These are phyloP conservation scores for Drosophila conformis DNA, from an alignment of 2,888 invertebrate genomes.

Conservation along the genomic window DNA sequence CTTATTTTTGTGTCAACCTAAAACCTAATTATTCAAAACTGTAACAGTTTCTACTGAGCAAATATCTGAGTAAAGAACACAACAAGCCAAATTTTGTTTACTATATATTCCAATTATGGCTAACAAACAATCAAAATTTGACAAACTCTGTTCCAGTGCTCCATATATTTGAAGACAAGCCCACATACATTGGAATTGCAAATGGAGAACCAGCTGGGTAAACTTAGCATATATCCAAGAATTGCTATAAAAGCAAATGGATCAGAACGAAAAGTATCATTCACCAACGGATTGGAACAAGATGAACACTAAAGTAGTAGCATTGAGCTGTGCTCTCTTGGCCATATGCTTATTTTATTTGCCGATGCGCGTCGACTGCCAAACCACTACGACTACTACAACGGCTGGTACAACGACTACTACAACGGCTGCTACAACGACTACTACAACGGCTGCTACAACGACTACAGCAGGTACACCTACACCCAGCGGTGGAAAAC, in stretches of 20 bases:
- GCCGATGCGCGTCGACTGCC: slow-evolving; percentile 15
- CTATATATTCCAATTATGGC: neutral
- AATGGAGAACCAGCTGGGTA: slow-evolving; percentile 4
- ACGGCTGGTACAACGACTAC: neutral
- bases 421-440: neutral
- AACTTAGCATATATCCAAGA: neutral
- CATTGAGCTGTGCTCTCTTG: slow-evolving; percentile 31
- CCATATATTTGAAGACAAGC: neutral
- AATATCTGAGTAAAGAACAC: neutral
- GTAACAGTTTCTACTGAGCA: neutral
- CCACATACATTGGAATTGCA: neutral
- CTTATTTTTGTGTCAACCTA: neutral
- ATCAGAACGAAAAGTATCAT: slow-evolving; percentile 20
- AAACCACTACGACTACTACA: neutral
- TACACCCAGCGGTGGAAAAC: no score
- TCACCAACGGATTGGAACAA: slow-evolving; percentile 6
- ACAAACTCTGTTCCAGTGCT: neutral
- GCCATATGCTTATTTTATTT: slow-evolving; percentile 25
- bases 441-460: neutral
- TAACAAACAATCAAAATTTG: neutral
- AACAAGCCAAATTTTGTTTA: neutral
- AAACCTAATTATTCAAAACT: neutral
- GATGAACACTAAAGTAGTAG: slow-evolving; percentile 21
- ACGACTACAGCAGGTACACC: neutral
- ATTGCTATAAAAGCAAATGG: slow-evolving; percentile 26